Conservation (phyloP, 2,888 invertebrate species). For the Tuberolachnus salignus region DNA sequence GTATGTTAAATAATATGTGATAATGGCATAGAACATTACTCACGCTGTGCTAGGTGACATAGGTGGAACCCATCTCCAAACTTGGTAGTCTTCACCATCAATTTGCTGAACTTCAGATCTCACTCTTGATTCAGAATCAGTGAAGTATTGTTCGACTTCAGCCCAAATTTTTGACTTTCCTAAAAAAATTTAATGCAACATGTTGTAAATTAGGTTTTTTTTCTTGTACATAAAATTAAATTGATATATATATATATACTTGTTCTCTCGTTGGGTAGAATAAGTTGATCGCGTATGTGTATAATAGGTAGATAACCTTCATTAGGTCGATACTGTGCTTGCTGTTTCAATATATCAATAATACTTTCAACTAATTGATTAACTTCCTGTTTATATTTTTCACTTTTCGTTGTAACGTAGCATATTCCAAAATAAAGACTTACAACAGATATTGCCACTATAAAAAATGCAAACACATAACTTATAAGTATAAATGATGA, state of each 20-base stretch:
- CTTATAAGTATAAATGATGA: background rate
- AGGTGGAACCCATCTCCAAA: constrained; percentile 80
- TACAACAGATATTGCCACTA: constrained; percentile 9
- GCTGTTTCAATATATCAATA: constrained; percentile 57
- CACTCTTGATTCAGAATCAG: constrained; percentile 80
- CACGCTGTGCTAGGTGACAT: constrained; percentile 34
- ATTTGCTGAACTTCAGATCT: constrained; percentile 81
- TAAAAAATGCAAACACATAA: background rate
- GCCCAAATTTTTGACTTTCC: constrained; percentile 82
- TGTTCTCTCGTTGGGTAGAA: constrained; percentile 79
- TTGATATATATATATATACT: constrained; percentile 63
- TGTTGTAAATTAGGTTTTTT: background rate
- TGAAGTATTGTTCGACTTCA: constrained; percentile 80
- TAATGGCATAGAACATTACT: background rate
- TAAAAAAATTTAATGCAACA: constrained; percentile 63
- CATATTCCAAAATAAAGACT: constrained; percentile 49
- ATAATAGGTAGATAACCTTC: constrained; percentile 73
- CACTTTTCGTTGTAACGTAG: constrained; percentile 46
- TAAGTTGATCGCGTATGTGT: constrained; percentile 89
- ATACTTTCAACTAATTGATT: constrained; percentile 61
- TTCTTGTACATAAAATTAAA: background rate
- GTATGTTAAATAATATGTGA: too few relatives aligned
- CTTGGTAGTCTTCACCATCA: constrained; percentile 88
- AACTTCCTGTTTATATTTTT: constrained; percentile 66
- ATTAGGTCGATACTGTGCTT: constrained; percentile 60